Evolutionary conservation across 2,113 vertebrate species (phyloP).

Genomic region (Gambusia affinis): DNA sequence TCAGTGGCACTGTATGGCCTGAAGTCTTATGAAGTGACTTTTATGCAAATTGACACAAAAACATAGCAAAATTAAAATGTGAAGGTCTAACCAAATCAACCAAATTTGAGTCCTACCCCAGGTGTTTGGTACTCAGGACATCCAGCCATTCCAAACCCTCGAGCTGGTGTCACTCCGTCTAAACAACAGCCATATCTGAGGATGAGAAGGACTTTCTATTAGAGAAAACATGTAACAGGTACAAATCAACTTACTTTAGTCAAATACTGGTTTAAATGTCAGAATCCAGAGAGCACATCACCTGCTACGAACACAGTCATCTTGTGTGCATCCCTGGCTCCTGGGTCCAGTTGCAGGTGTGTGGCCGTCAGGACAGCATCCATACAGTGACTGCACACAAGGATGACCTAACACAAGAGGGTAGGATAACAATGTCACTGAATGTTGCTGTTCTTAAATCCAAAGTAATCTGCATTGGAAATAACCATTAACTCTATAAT

Average conservation of each 20-base stretch:
- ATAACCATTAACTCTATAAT: neutral
- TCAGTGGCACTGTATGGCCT: neutral
- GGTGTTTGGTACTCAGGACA: conserved; percentile 71
- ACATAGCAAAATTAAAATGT: neutral
- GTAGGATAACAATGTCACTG: conserved; percentile 12
- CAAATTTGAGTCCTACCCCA: conserved; percentile 61
- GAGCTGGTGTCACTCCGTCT: conserved; percentile 85
- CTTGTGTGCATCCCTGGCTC: conserved; percentile 80
- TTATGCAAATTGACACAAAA: neutral
- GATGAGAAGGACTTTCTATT: neutral
- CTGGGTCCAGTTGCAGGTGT: conserved; percentile 76
- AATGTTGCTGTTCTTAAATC: conserved; percentile 49
- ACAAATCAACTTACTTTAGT: neutral
- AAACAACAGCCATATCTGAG: conserved; percentile 89
- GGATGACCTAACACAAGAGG: conserved; percentile 26
- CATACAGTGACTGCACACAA: conserved; percentile 79
- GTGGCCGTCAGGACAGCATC: conserved; percentile 89
- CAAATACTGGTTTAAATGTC: neutral
- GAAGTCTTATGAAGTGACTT: neutral
- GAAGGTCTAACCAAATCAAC: neutral
- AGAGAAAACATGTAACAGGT: neutral
- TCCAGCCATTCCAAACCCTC: conserved; percentile 82
- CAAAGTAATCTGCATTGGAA: conserved; percentile 12
- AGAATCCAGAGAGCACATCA: conserved; percentile 39
- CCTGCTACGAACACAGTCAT: conserved; percentile 83